phyloP scores from a whole-genome alignment of 2,113 vertebrate genomes.

The Spheniscus mendiculus region DNA sequence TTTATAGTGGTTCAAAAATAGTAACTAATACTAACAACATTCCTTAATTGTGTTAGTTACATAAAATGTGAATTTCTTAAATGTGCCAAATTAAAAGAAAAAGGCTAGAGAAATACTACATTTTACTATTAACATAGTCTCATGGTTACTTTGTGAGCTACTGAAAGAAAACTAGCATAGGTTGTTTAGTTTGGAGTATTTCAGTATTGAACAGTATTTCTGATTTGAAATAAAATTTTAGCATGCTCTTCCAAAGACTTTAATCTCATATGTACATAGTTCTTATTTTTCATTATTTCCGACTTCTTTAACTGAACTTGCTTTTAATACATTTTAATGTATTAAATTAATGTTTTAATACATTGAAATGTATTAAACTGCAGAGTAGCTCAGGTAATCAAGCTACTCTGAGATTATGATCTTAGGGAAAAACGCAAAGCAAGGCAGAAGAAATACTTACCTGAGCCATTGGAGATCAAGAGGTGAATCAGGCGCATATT shows the following conservation, averaged over 20 bases:
- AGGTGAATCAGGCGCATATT: neutral
- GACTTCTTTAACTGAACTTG: neutral
- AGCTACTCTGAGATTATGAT: neutral
- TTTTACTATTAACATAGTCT: neutral
- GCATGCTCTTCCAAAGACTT: neutral
- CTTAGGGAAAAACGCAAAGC: neutral
- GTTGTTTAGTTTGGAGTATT: neutral
- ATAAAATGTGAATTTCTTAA: neutral
- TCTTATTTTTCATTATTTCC: neutral
- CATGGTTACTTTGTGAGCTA: neutral
- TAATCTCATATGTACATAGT: fast-evolving
- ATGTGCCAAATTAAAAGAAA: neutral
- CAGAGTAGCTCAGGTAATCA: neutral
- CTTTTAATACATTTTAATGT: neutral
- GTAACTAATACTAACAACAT: neutral
- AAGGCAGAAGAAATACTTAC: neutral
- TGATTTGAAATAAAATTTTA: neutral
- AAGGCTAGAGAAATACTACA: fast-evolving
- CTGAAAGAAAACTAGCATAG: neutral
- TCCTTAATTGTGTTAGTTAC: neutral
- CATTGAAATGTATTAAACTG: neutral
- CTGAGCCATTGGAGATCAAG: neutral
- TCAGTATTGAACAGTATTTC: neutral
- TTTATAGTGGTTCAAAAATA: neutral
- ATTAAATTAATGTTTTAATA: neutral